These are phyloP conservation scores for Drosophila arawakana DNA, from an alignment of 1,140 invertebrate genomes.

Conservation along the genomic window DNA sequence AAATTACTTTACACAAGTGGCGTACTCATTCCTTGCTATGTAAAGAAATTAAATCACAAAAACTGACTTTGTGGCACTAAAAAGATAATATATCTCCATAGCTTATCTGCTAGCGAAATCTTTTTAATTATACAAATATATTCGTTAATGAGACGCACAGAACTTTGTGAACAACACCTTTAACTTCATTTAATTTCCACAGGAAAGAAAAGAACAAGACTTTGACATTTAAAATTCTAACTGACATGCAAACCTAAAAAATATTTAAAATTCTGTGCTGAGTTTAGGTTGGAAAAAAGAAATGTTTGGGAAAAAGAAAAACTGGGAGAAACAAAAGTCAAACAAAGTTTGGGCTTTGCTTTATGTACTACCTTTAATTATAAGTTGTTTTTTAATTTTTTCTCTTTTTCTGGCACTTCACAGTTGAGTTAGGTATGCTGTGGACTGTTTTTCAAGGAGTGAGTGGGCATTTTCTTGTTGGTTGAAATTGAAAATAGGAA, in stretches of 20 bases:
- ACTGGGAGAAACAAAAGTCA: constrained; percentile 48
- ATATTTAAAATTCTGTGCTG: constrained; percentile 61
- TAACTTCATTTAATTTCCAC: constrained; percentile 44
- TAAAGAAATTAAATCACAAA: too few species aligned
- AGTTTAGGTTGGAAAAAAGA: neutral
- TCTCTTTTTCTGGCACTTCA: constrained; percentile 13
- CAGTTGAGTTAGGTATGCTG: constrained; percentile 1
- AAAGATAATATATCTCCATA: neutral
- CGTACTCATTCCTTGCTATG: too few species aligned
- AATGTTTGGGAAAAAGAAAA: constrained; percentile 12
- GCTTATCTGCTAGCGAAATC: neutral
- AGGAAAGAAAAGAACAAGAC: too few species aligned
- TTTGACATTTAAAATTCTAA: too few species aligned
- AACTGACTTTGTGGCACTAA: too few species aligned
- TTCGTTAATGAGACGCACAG: neutral
- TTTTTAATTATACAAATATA: neutral
- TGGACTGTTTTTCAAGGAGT: constrained; percentile 3
- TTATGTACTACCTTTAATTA: constrained; percentile 73
- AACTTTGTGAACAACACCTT: constrained; percentile 28
- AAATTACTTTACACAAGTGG: too few species aligned
- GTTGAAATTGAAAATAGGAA: constrained; percentile 68
- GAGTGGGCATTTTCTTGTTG: constrained; percentile 37
- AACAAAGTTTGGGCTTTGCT: constrained; percentile 52
- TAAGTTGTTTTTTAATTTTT: constrained; percentile 59
- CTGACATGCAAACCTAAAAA: constrained; percentile 14